A percentile compares a stretch with the other conserved stretches of the same genome.
Conservation (phyloP, 2,113 vertebrate species). For the Kryptolebias marmoratus region DNA sequence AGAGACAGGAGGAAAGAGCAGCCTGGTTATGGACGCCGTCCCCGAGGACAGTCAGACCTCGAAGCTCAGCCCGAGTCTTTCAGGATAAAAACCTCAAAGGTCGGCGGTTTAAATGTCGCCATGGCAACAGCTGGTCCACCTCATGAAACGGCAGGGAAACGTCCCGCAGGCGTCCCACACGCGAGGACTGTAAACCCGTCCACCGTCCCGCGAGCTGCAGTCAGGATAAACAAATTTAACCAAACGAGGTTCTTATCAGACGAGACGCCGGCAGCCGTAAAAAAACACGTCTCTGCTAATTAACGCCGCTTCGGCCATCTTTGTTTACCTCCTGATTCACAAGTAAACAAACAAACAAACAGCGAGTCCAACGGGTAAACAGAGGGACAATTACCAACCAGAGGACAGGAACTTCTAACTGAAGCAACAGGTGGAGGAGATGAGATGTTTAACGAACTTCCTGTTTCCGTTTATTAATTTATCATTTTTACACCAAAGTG, state of each 20-base stretch:
- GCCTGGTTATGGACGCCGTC: constrained; percentile 39
- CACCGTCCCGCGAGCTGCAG: too few species aligned
- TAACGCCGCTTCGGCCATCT: constrained; percentile 26
- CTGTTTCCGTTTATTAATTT: too few species aligned
- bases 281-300: constrained; percentile 52
- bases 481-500: too few species aligned
- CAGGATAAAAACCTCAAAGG: constrained; percentile 15
- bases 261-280: neutral
- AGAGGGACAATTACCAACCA: neutral
- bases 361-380: neutral
- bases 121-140: constrained; percentile 29
- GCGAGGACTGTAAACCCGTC: too few species aligned
- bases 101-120: constrained; percentile 10
- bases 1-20: constrained; percentile 50
- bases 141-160: constrained; percentile 6
- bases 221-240: too few species aligned
- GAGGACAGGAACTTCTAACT: neutral
- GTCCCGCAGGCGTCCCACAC: neutral
- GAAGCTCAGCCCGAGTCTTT: neutral
- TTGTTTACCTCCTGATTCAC: constrained; percentile 53
- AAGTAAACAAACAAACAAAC: constrained; percentile 24
- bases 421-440: too few species aligned
- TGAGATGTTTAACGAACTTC: too few species aligned
- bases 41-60: constrained; percentile 1
- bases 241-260: neutral